Evolutionary conservation across 23 tunicate species (phyloP).

Genomic region (Corella eumyota): DNA sequence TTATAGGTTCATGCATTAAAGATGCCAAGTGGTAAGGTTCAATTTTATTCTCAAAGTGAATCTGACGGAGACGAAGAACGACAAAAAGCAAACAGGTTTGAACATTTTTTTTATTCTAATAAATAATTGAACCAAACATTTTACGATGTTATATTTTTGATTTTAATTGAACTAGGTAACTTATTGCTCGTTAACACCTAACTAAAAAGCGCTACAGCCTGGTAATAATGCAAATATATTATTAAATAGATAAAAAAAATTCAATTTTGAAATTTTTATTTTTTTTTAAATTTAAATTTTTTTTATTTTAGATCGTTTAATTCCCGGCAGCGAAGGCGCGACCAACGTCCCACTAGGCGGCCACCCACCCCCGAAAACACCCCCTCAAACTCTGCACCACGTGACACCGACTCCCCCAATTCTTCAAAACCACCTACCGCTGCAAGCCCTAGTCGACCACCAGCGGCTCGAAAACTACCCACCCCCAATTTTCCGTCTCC

Average conservation of each 20-base stretch:
- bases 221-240: too few relatives aligned
- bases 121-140: too few relatives aligned
- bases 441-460: slow-evolving; percentile 1
- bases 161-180: too few relatives aligned
- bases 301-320: neutral
- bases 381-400: neutral
- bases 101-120: too few relatives aligned
- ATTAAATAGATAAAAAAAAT: too few relatives aligned
- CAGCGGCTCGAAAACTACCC: slow-evolving; percentile 6
- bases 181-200: too few relatives aligned
- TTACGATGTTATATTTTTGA: too few relatives aligned
- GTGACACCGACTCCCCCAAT: neutral
- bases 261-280: neutral
- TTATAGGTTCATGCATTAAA: slow-evolving; percentile 74
- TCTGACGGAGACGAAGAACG: slow-evolving; percentile 76
- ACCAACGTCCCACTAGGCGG: slow-evolving; percentile 20
- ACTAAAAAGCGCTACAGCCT: too few relatives aligned
- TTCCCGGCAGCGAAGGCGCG: slow-evolving; percentile 36
- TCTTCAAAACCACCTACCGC: slow-evolving; percentile 1
- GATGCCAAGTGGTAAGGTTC: slow-evolving; percentile 59
- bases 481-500: slow-evolving; percentile 7
- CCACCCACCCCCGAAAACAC: neutral
- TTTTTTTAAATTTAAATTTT: neutral
- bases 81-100: slow-evolving; percentile 5
- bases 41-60: slow-evolving; percentile 81